Evolutionary conservation across 2,113 vertebrate genomes (phyloP).

Genomic region (Erythrocebus patas): DNA sequence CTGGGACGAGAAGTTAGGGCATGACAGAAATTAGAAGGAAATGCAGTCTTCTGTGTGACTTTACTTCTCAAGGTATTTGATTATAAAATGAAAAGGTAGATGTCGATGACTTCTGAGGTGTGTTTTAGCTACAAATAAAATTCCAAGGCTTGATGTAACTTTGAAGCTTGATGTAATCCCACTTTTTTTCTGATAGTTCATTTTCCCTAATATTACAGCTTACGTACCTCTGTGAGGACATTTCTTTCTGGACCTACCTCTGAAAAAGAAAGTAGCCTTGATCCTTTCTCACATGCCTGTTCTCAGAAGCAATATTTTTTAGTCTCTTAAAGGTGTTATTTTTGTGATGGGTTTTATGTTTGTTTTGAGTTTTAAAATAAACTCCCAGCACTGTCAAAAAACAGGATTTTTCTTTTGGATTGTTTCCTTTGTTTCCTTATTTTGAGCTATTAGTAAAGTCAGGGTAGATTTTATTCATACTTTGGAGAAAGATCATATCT

Average conservation of each 20-base stretch:
- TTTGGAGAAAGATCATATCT: background rate
- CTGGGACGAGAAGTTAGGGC: background rate
- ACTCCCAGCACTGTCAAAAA: background rate
- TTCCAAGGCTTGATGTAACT: background rate
- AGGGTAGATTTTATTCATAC: background rate
- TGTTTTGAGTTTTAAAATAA: background rate
- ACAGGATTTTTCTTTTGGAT: background rate
- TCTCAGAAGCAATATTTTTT: background rate
- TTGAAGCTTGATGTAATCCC: background rate
- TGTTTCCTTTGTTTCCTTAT: background rate
- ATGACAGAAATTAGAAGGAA: background rate
- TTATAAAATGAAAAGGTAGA: background rate
- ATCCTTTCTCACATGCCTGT: background rate
- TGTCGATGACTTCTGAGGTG: background rate
- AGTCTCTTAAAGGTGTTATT: background rate
- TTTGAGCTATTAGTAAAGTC: background rate
- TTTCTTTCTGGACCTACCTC: background rate
- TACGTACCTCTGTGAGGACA: background rate
- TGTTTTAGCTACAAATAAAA: background rate
- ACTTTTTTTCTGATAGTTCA: background rate
- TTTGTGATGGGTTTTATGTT: background rate
- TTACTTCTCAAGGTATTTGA: background rate
- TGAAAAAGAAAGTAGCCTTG: slow-evolving; percentile 1
- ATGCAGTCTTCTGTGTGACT: background rate
- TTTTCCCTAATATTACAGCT: background rate